Conservation (phyloP, 23 tunicate species). For the Trididemnum nubilum region DNA sequence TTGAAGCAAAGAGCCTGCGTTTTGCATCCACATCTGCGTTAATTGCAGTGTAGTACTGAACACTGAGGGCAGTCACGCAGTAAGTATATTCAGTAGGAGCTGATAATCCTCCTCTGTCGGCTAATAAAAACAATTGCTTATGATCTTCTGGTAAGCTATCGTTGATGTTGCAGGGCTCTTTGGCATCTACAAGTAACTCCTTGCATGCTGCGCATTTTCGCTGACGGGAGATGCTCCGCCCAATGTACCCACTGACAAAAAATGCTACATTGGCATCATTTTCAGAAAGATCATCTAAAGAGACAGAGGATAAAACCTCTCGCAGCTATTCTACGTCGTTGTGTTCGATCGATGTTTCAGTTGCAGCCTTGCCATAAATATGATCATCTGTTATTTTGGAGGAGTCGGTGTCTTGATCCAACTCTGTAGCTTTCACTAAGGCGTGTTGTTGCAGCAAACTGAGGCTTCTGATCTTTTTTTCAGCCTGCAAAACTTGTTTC, state of each 20-base stretch:
- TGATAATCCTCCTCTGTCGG: neutral
- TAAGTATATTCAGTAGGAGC: neutral
- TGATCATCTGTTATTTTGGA: too few relatives aligned
- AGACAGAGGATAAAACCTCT: neutral
- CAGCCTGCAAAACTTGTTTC: neutral
- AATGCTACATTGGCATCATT: slow-evolving; percentile 6
- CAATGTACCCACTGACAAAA: slow-evolving; percentile 21
- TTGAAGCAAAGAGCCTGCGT: slow-evolving; percentile 13
- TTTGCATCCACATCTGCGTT: neutral
- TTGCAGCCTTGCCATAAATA: too few relatives aligned
- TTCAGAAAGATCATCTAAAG: slow-evolving; percentile 4
- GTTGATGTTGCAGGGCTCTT: neutral
- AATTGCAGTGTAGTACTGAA: slow-evolving; percentile 6
- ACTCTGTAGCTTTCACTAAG: neutral
- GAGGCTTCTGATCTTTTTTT: neutral
- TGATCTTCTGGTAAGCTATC: slow-evolving; percentile 4
- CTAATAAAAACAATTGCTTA: neutral
- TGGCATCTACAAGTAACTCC: neutral
- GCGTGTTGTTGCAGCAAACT: slow-evolving; percentile 3
- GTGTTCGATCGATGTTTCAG: too few relatives aligned
- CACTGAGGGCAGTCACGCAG: neutral
- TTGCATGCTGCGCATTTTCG: slow-evolving; percentile 20
- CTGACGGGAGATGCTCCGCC: slow-evolving; percentile 7
- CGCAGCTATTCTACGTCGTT: too few relatives aligned
- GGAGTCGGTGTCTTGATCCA: too few relatives aligned